Percentiles rank a stretch among this genome's conserved stretches.
Evolutionary conservation across 92 coral and sea anemone genomes (phyloP).

Genomic region (Parazoanthus darwini): DNA sequence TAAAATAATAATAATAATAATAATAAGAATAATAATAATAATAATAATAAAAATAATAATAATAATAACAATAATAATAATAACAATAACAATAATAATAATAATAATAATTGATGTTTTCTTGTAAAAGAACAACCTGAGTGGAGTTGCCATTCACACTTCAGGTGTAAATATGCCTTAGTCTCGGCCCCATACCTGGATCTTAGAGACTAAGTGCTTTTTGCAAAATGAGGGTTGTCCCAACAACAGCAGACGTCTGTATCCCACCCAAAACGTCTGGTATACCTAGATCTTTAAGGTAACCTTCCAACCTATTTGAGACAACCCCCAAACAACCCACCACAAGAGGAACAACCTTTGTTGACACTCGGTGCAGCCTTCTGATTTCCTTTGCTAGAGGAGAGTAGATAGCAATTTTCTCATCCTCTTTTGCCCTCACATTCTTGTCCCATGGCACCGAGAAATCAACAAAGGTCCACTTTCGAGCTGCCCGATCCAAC

Average conservation of each 20-base stretch:
- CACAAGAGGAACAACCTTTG: slow-evolving; percentile 41
- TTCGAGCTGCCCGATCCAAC: slow-evolving; percentile 14
- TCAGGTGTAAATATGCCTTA: slow-evolving; percentile 21
- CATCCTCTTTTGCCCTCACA: slow-evolving; percentile 41
- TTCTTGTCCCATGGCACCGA: slow-evolving; percentile 45
- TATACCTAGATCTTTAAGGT: slow-evolving; percentile 10
- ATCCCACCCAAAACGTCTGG: slow-evolving; percentile 40
- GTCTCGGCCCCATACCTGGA: slow-evolving; percentile 39
- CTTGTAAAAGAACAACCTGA: slow-evolving; percentile 1
- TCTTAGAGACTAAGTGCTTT: slow-evolving; percentile 36
- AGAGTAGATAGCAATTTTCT: slow-evolving; percentile 39
- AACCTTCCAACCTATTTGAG: slow-evolving; percentile 23
- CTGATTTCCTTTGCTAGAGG: slow-evolving; percentile 34
- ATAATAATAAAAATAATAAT: too few relatives aligned
- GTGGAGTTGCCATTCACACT: slow-evolving; percentile 17
- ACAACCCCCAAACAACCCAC: slow-evolving; percentile 49
- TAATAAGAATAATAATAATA: too few relatives aligned
- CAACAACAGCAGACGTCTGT: slow-evolving; percentile 45
- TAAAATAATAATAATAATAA: too few relatives aligned
- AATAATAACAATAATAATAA: too few relatives aligned
- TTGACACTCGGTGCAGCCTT: slow-evolving; percentile 34
- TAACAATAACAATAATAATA: neutral
- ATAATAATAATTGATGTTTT: slow-evolving; percentile 3
- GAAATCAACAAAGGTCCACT: slow-evolving; percentile 36
- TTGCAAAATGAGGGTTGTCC: slow-evolving; percentile 43